These are phyloP conservation scores for Pseudobourletiella spinata DNA, from an alignment of 1,140 invertebrate genomes.

Conservation along the genomic window DNA sequence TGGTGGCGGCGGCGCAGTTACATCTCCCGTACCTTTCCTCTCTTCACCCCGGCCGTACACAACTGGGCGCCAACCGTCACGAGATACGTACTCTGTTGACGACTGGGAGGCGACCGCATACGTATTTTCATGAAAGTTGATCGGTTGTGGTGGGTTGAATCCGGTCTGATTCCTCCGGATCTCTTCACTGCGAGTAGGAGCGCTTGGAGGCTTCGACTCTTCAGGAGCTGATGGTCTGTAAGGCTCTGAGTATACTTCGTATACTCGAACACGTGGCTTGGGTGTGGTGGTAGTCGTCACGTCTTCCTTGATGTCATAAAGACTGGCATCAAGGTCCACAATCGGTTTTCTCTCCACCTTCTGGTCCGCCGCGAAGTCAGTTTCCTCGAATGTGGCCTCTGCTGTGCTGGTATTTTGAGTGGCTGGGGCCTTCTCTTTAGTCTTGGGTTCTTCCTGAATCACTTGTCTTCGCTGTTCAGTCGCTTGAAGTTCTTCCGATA, in stretches of 20 bases:
- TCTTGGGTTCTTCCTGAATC: too few species aligned
- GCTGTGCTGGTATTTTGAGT: too few species aligned
- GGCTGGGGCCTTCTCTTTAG: too few species aligned
- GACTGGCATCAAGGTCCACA: neutral
- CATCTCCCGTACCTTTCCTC: neutral
- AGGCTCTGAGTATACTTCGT: constrained; percentile 13
- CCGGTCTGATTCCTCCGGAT: constrained; percentile 5
- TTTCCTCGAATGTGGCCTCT: too few species aligned
- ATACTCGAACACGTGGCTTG: neutral
- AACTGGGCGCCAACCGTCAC: constrained; percentile 34
- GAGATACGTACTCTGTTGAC: constrained; percentile 13
- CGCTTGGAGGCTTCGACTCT: neutral
- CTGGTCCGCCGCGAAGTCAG: too few species aligned
- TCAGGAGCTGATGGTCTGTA: constrained; percentile 3
- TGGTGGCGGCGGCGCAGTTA: neutral
- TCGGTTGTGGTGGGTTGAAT: constrained; percentile 23
- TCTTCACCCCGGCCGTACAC: constrained; percentile 6
- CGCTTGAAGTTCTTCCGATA: too few species aligned
- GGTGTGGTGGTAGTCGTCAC: neutral
- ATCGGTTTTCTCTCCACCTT: constrained; percentile 11
- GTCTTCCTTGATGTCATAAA: neutral
- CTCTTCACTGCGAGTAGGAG: neutral
- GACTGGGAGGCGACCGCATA: constrained; percentile 12
- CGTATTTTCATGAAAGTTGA: constrained; percentile 29
- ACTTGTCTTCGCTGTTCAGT: too few species aligned